These are phyloP conservation scores for Oceanodroma leucorhoa DNA, from an alignment of 2,797 vertebrate genomes.

Conservation along the genomic window DNA sequence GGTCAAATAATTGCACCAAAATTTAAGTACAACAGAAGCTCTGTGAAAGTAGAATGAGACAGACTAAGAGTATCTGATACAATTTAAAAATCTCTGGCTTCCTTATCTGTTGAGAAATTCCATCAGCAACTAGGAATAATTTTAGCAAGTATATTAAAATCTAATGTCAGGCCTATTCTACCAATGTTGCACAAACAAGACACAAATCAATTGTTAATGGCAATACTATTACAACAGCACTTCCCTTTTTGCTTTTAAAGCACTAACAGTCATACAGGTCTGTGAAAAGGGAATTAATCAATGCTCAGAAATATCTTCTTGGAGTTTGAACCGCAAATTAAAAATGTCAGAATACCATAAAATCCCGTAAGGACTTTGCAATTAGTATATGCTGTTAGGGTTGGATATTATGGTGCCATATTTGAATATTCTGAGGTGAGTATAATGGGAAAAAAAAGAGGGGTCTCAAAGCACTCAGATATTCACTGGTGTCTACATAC, in stretches of 20 bases:
- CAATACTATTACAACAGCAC: not conserved
- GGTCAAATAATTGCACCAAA: not conserved
- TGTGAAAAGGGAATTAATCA: not conserved
- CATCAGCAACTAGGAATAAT: conserved; percentile 11
- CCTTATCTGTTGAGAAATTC: not conserved
- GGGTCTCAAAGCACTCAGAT: not conserved
- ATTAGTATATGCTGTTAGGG: not conserved
- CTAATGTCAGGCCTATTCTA: conserved; percentile 27
- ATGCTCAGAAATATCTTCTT: not conserved
- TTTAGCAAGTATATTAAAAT: not conserved
- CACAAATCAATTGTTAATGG: conserved; percentile 2
- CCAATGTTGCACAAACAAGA: not conserved
- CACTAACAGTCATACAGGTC: not conserved
- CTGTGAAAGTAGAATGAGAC: not conserved
- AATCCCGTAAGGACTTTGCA: not conserved
- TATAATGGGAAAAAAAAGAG: not conserved
- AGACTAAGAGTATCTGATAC: not conserved
- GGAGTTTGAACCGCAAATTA: not conserved
- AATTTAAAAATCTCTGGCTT: not conserved
- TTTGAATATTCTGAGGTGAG: not conserved
- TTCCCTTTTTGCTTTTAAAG: not conserved
- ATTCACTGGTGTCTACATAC: conserved; percentile 8
- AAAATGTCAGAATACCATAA: not conserved
- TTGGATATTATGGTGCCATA: not conserved
- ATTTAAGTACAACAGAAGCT: not conserved